phyloP scores from a whole-genome alignment of 2,113 vertebrate genomes.

The pig (Sus scrofa) region T2T-Sscrofa CM000820.6:13759001-13759500 shows the following conservation, averaged over 20 bases:
- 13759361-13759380: not conserved
- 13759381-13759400: no score
- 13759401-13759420: not conserved
- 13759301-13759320: not conserved
- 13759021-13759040: slow-evolving; percentile 64
- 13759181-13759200: not conserved
- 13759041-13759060: slow-evolving; percentile 72
- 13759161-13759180: slow-evolving; percentile 49
- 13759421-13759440: not conserved
- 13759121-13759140: slow-evolving; percentile 26
- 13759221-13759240: not conserved
- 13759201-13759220: not conserved
- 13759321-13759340: not conserved
- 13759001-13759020: slow-evolving; percentile 78
- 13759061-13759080: slow-evolving; percentile 67
- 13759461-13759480: not conserved
- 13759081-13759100: slow-evolving; percentile 59
- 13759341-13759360: not conserved
- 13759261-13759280: not conserved
- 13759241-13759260: not conserved
- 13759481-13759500: not conserved
- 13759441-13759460: not conserved
- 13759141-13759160: not conserved
- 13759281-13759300: not conserved
- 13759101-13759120: slow-evolving; percentile 73